A percentile compares a stretch with the other conserved stretches of the same genome.
Conservation (phyloP, 2,113 vertebrate genomes). For the Paraplagusia blochii region DNA sequence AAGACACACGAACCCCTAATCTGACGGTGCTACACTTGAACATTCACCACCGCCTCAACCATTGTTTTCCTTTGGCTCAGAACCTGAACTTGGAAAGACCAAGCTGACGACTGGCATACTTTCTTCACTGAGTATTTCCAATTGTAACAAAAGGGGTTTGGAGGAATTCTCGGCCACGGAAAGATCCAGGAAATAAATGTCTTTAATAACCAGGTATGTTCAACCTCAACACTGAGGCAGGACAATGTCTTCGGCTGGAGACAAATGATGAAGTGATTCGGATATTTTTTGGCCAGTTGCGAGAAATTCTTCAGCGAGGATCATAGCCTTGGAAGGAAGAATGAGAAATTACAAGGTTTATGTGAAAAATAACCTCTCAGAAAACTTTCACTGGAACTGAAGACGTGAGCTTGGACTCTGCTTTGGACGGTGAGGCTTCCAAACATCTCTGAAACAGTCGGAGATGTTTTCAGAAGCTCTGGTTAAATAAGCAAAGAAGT, state of each 20-base stretch:
- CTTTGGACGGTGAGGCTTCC: too few species aligned
- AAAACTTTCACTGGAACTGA: too few species aligned
- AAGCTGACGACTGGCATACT: constrained; percentile 6
- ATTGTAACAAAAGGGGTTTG: constrained; percentile 42
- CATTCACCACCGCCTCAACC: constrained; percentile 20
- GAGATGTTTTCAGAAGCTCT: too few species aligned
- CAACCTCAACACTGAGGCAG: constrained; percentile 27
- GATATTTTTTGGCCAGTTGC: constrained; percentile 22
- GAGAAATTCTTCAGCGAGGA: constrained; percentile 38
- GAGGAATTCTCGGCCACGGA: constrained; percentile 23
- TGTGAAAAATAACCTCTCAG: constrained; percentile 16
- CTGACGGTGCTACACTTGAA: constrained; percentile 20
- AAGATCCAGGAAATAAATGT: constrained; percentile 23
- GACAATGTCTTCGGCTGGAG: constrained; percentile 40
- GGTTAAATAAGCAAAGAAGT: too few species aligned
- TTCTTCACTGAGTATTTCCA: constrained; percentile 37
- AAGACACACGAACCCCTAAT: constrained; percentile 54
- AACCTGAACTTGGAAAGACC: not conserved
- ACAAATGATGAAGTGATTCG: constrained; percentile 55
- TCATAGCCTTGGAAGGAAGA: constrained; percentile 11
- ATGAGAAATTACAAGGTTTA: constrained; percentile 5
- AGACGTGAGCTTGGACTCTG: too few species aligned
- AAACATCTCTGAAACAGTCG: too few species aligned
- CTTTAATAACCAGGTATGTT: constrained; percentile 48
- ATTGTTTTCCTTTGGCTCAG: constrained; percentile 49